Base-by-base conservation (phyloP, 1,140 invertebrate species). In the Drosophila pruinosa region DNA sequence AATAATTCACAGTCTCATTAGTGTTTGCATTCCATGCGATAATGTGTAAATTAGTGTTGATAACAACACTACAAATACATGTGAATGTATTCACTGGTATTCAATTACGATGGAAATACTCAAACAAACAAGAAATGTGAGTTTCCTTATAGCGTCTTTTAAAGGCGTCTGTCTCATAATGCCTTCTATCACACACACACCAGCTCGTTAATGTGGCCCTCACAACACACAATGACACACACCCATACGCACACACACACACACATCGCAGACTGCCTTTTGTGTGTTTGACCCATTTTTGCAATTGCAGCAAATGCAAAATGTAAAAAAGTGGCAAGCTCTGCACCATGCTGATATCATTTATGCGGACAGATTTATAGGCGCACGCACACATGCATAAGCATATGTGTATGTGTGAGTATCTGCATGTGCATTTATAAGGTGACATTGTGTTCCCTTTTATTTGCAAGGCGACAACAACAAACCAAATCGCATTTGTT, bases 221-320 rank as follows among this genome's bases (percentile, higher is more conserved):
- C 59, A 64, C 50, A 34, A 47, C 43, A 47, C n/a, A 59, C 57
- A 59, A 59, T 24, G 31, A 48, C 15, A 14, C 36, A 45, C 41
- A 34, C 4, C 26, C 36, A 53, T 28, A 52, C 53, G 15, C n/a
- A 65, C 21, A 26, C 59, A 57, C 36, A 43, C 34, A 47, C 17
- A 70, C 52, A 50, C 15, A 57, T 15, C 48, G 26, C 22, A 28
- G 7, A 36, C 24, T 57, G 68, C 47, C 72, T 56, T 72, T 74
- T 71, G 53, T 65, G 53, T 57, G 47, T 72, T 72, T 75, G 72
- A 75, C 72, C 72, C 61, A 75, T 75, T 75, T 75, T 75, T 53
- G 36, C 17, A 24, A 58, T 65, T 65, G 61, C 65, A 69, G 53
- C 36, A 31, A 38, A 21, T 41, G 56, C 56, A 26, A 39, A 48